Evolutionary conservation across 2,888 invertebrate species (phyloP).

Genomic region (Ochropacha duplaris): DNA sequence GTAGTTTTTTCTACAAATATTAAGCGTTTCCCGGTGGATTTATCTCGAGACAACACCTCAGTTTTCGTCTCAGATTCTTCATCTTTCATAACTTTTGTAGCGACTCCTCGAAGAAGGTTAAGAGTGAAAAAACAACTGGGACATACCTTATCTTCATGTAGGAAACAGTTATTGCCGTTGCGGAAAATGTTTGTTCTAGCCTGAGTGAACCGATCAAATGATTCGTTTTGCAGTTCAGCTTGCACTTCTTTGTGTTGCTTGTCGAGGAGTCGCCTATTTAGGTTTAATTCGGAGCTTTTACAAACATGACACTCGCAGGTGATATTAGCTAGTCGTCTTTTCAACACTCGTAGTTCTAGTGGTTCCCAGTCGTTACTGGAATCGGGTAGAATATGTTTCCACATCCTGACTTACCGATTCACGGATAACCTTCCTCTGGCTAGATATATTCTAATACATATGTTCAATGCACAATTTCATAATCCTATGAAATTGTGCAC

Average conservation of each 20-base stretch:
- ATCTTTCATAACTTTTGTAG: slow-evolving; percentile 53
- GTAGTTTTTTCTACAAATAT: slow-evolving; percentile 37
- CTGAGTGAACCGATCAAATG: slow-evolving; percentile 26
- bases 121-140: slow-evolving; percentile 51
- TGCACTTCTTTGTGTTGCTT: slow-evolving; percentile 35
- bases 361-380: slow-evolving; percentile 37
- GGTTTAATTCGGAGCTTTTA: slow-evolving; percentile 7
- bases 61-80: slow-evolving; percentile 47
- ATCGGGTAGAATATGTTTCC: slow-evolving; percentile 6
- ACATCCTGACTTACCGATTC: background rate
- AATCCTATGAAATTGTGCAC: no score
- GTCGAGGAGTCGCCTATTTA: background rate
- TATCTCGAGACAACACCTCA: slow-evolving; percentile 38
- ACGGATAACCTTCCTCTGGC: no score
- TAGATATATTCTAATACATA: background rate
- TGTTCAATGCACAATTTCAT: slow-evolving; percentile 14
- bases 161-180: slow-evolving; percentile 13
- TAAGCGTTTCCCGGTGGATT: slow-evolving; percentile 36
- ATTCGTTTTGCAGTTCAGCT: slow-evolving; percentile 16
- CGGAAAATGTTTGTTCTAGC: slow-evolving; percentile 11
- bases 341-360: slow-evolving; percentile 49
- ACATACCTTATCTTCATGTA: slow-evolving; percentile 36
- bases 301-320: slow-evolving; percentile 50
- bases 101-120: slow-evolving; percentile 36
- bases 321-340: slow-evolving; percentile 50